These are phyloP conservation scores for Chaetodon auriga DNA, from an alignment of 2,113 vertebrate genomes.

Conservation along the genomic window DNA sequence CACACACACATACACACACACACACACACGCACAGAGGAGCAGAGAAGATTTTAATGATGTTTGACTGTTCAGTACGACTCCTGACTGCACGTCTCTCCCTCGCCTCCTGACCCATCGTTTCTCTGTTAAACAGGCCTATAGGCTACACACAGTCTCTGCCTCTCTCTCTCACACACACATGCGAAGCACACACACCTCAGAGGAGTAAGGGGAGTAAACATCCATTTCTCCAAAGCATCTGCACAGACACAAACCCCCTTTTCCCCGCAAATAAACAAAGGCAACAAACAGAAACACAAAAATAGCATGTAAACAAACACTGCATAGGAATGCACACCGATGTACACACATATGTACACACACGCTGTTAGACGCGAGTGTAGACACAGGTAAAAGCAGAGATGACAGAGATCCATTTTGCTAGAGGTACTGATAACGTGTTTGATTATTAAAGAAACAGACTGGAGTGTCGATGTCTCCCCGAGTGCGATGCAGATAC, in stretches of 20 bases:
- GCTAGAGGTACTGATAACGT: slow-evolving; percentile 1
- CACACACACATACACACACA: slow-evolving; percentile 6
- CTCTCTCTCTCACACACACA: slow-evolving; percentile 9
- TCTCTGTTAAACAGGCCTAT: slow-evolving; percentile 62
- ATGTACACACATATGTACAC: background rate
- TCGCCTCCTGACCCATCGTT: slow-evolving; percentile 57
- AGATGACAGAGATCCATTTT: slow-evolving; percentile 16
- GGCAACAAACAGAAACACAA: slow-evolving; percentile 14
- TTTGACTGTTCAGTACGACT: slow-evolving; percentile 65
- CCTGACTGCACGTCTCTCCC: slow-evolving; percentile 47
- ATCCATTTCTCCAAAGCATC: slow-evolving; percentile 46
- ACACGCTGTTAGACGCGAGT: background rate
- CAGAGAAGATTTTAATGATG: slow-evolving; percentile 67
- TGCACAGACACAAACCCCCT: slow-evolving; percentile 14
- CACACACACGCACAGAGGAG: background rate
- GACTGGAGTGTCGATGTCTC: slow-evolving; percentile 23
- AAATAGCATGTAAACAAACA: slow-evolving; percentile 19
- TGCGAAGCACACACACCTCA: slow-evolving; percentile 9
- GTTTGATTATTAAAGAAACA: slow-evolving; percentile 35
- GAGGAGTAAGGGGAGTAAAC: slow-evolving; percentile 33
- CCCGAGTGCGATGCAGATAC: slow-evolving; percentile 25
- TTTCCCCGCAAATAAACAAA: slow-evolving; percentile 2
- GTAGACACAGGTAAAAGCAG: slow-evolving; percentile 1
- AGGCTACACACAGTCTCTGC: slow-evolving; percentile 21
- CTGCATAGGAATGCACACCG: background rate